A percentile compares a stretch with the other conserved stretches of the same genome.
These are phyloP conservation scores for Zoanthus sociatus DNA, from an alignment of 92 coral and sea anemone genomes.

Conservation along the genomic window DNA sequence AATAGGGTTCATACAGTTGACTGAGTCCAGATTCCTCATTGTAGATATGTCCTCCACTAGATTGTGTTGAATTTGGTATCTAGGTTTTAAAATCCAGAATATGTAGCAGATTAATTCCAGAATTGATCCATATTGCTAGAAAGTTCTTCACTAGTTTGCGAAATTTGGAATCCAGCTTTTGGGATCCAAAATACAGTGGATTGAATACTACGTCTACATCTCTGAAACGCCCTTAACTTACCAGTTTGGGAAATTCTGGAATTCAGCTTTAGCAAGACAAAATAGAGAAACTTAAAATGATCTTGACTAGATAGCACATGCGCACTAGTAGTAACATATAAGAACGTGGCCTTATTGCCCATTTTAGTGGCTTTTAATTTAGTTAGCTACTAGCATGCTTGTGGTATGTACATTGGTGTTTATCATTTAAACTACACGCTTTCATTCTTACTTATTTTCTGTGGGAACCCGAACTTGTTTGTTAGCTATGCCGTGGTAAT, in stretches of 20 bases:
- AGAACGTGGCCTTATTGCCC: no score
- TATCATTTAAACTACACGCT: no score
- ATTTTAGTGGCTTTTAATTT: no score
- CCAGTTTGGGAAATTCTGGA: neutral
- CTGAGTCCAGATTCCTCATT: neutral
- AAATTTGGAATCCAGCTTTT: neutral
- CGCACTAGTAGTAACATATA: no score
- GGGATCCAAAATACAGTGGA: neutral
- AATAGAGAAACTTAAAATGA: no score
- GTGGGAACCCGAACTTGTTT: no score
- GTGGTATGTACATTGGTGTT: no score
- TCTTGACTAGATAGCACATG: no score
- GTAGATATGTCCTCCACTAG: neutral
- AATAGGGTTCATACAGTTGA: neutral
- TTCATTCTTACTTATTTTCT: no score
- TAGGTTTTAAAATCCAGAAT: neutral
- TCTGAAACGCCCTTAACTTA: neutral
- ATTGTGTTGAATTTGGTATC: neutral
- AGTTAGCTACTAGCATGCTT: no score
- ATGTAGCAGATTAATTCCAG: neutral
- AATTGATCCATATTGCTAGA: neutral
- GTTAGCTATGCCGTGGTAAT: no score
- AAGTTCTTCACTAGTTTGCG: neutral
- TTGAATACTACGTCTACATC: neutral
- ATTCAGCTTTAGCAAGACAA: neutral